Evolutionary conservation across 2,113 vertebrate species (phyloP), one percentile per base, ranked within the genome.

Genomic region (Pseudonaja textilis): DNA sequence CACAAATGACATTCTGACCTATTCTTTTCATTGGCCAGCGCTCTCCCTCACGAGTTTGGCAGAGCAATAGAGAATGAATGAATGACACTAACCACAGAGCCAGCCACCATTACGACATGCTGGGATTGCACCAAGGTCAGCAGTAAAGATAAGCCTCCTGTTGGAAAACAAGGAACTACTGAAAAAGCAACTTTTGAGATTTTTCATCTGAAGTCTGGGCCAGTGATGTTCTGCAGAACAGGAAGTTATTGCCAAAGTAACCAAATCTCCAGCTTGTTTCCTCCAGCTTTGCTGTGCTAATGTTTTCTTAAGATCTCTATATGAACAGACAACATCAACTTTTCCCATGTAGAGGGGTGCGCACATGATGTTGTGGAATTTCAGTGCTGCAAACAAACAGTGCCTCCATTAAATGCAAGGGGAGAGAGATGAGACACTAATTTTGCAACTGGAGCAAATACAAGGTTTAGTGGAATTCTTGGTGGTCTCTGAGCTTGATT

Each of bases 211-310:
- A 97, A 96, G 96, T 97, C 95, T 88, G 25, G 55, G n/a, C 34
- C 18, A 0, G 88, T 96, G 97, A 97, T 69, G 92, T 16, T 97
- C 89, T 90, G 94, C 97, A 97, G 97, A 93, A 20, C 94, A 94
- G 93, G 97, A 95, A 94, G 91, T 29, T 25, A 29, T 55, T 96
- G 97, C 97, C 97, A 97, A 97, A 97, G 94, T 96, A 97, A 97
- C 96, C 95, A 97, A 95, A 34, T 90, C 90, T 95, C 81, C 90
- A 94, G 90, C 69, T 93, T 92, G 69, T 90, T 87, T 92, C 95
- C 93, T 95, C 93, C 92, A 95, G 42, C 95, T 4, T 0, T 26
- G 91, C 29, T 89, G 42, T 47, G 29, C 26, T 25, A n/a, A 5
- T 34, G 57, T 26, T 45, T 56, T 42, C 39, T 25, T 18, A n/a